Evolutionary conservation across 1,140 invertebrate species (phyloP), one percentile per base, ranked within the genome.

Genomic region (Dinothrombium tinctorium): DNA sequence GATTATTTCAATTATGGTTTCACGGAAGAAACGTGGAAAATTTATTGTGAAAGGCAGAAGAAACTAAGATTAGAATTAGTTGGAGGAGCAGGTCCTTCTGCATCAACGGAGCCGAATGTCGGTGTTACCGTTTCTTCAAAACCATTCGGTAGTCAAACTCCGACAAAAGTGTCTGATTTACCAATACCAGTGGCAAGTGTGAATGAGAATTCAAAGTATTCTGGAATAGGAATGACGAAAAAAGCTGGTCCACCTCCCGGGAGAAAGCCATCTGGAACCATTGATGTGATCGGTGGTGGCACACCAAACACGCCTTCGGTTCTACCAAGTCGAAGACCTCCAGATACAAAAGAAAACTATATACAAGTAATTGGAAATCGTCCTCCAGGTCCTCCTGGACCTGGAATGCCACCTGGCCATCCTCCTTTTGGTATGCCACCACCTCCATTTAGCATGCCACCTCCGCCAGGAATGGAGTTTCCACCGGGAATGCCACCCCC

Each of bases 1-100:
- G 86, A 96, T 66, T 96, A 92, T 57, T 95, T 94, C 54, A 95
- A 95, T 61, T 95, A 92, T 61, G 87, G 87, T 1, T 94, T 95
- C 54, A 94, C 82, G 54, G 87, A 95, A 63, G 87, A 95, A 45
- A 92, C 89, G 1, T 99, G 92, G 92, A 73, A 80, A 45, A 75
- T 81, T 5, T 96, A 96, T 59, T 96, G 89, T 60, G 87, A 96
- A 52, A 67, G 86, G 33, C 92, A 98, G 57, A 80, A 84, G 48
- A 67, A 81, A 49, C 73, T 92, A 62, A 64, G 86, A 36, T 14
- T 20, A 2, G 35, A 37, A 4, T 33, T 15, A 33, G 17, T 6
- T 15, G 7, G 15, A 33, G 15, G 15, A 14, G 32, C 11, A 7
- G 33, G 33, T 35, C 6, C 6, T 9, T n/a, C 19, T 35, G 6